Conservation (phyloP, 2,113 vertebrate species). For the Halcyon malimbica region DNA sequence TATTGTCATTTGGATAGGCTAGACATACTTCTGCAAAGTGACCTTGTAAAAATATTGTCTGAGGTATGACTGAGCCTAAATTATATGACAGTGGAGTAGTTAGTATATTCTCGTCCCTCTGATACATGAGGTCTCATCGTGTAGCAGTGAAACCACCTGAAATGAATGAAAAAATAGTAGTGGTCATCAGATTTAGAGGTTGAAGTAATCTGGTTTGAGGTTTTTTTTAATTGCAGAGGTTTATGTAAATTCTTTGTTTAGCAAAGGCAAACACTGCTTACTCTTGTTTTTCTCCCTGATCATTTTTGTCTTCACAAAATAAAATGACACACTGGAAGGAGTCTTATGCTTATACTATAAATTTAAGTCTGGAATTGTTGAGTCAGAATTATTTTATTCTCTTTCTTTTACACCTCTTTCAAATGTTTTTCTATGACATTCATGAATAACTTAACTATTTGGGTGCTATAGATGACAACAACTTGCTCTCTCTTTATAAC, state of each 20-base stretch:
- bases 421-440: neutral
- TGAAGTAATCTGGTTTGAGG: neutral
- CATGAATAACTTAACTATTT: neutral
- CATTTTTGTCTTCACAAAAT: constrained; percentile 20
- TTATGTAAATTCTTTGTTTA: constrained; percentile 33
- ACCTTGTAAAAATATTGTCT: constrained; percentile 84
- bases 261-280: constrained; percentile 7
- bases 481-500: neutral
- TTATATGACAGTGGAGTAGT: constrained; percentile 78
- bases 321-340: constrained; percentile 14
- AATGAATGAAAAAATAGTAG: constrained; percentile 5
- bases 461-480: neutral
- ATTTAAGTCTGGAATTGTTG: neutral
- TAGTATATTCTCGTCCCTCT: constrained; percentile 69
- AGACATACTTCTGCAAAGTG: constrained; percentile 80
- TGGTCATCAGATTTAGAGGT: constrained; percentile 45
- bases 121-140: constrained; percentile 70
- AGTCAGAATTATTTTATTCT: neutral
- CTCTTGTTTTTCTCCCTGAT: constrained; percentile 36
- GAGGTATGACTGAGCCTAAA: constrained; percentile 80
- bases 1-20: constrained; percentile 81
- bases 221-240: neutral
- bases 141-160: constrained; percentile 65
- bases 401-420: neutral
- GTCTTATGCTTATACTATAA: neutral